phyloP scores from a whole-genome alignment of 2,888 invertebrate species.

The Drosophila testacea region DNA sequence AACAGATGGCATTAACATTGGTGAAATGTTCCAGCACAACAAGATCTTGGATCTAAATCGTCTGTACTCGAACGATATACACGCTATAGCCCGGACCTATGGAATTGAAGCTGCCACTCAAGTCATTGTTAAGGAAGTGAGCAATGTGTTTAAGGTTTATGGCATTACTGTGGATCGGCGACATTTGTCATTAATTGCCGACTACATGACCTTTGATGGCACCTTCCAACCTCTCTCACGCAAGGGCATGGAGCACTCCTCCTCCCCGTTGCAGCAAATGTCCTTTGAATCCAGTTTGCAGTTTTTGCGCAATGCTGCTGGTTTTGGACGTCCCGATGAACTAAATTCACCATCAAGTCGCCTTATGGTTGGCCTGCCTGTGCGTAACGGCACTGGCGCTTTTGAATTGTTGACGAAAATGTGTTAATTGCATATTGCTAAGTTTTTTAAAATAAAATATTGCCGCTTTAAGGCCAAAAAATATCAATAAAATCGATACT shows the following conservation, averaged over 20 bases:
- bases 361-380: slow-evolving; percentile 93
- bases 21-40: slow-evolving; percentile 94
- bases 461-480: neutral
- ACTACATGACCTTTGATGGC: slow-evolving; percentile 99
- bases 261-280: slow-evolving; percentile 98
- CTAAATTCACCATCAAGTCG: slow-evolving; percentile 94
- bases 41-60: slow-evolving; percentile 92
- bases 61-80: slow-evolving; percentile 97
- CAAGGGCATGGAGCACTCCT: slow-evolving; percentile 94
- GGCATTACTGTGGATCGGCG: slow-evolving; percentile 98
- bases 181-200: slow-evolving; percentile 96
- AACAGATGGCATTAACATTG: slow-evolving; percentile 98
- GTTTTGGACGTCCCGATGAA: slow-evolving; percentile 88
- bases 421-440: slow-evolving; percentile 51
- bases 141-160: slow-evolving; percentile 98
- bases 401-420: slow-evolving; percentile 86
- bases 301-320: slow-evolving; percentile 92
- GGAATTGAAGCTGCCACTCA: slow-evolving; percentile 98
- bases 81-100: slow-evolving; percentile 94
- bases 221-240: slow-evolving; percentile 95
- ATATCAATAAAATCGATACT: slow-evolving; percentile 10
- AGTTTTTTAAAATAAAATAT: slow-evolving; percentile 16
- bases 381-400: slow-evolving; percentile 93
- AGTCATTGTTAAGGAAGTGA: slow-evolving; percentile 96
- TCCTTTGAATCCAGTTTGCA: slow-evolving; percentile 97